Evolutionary conservation across 2,113 vertebrate genomes (phyloP).

Genomic region (Bos javanicus): DNA sequence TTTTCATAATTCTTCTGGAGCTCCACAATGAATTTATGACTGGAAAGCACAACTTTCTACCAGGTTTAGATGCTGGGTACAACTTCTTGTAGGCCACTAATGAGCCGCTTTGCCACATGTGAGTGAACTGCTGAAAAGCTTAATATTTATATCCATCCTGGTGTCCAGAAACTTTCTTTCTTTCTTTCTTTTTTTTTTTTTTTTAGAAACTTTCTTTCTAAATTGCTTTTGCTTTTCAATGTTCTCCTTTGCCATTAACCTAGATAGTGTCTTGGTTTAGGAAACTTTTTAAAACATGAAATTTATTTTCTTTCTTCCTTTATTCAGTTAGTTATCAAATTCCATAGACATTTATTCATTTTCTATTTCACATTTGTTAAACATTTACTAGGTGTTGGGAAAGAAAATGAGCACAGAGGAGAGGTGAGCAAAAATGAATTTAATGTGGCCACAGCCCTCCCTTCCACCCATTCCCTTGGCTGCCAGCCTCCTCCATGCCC

Average conservation of each 20-base stretch:
- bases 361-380: not conserved
- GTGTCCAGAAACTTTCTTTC: not conserved
- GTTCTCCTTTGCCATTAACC: not conserved
- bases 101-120: not conserved
- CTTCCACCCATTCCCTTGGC: not conserved
- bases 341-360: not conserved
- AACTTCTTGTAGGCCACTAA: not conserved
- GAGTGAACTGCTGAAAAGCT: not conserved
- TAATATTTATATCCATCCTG: not conserved
- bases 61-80: not conserved
- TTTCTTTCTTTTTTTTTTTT: not conserved
- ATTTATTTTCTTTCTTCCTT: not conserved
- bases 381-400: not conserved
- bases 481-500: not conserved
- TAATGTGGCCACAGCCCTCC: rapidly evolving
- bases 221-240: not conserved
- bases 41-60: not conserved
- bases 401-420: not conserved
- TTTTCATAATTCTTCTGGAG: slow-evolving; percentile 20
- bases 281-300: not conserved
- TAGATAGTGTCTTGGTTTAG: not conserved
- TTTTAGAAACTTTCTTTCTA: not conserved
- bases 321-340: not conserved
- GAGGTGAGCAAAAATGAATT: not conserved
- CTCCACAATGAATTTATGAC: not conserved